Percentiles rank a stretch among this genome's conserved stretches.
phyloP scores from a whole-genome alignment of 2,888 invertebrate species.

The Brenthis daphne region DNA sequence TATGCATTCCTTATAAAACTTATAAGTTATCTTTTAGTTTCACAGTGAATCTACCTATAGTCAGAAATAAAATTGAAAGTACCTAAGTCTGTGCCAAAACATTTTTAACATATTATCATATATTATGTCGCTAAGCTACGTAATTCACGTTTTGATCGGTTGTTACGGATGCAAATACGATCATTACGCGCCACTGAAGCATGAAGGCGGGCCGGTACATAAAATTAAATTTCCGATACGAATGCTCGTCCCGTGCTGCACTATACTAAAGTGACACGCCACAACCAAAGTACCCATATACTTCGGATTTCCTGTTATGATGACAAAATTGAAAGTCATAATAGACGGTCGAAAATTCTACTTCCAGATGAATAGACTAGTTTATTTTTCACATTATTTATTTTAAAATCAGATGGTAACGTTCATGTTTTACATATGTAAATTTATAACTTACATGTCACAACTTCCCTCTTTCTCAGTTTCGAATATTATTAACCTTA shows the following conservation, averaged over 20 bases:
- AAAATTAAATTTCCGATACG: constrained; percentile 21
- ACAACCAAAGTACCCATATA: background rate
- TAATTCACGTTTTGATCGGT: constrained; percentile 14
- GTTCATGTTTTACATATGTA: too few species aligned
- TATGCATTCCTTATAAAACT: too few species aligned
- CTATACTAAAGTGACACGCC: background rate
- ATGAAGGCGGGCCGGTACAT: constrained; percentile 18
- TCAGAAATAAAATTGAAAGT: too few species aligned
- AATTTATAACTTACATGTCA: too few species aligned
- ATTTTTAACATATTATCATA: background rate
- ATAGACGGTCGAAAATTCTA: too few species aligned
- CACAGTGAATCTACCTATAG: too few species aligned
- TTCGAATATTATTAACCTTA: background rate
- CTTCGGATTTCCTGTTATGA: constrained; percentile 3
- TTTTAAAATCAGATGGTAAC: too few species aligned
- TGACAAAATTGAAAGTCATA: background rate
- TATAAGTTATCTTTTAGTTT: too few species aligned
- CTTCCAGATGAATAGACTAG: too few species aligned
- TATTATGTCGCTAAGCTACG: constrained; percentile 1
- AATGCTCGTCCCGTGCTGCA: background rate
- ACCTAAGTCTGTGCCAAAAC: too few species aligned
- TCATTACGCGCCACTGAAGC: constrained; percentile 30
- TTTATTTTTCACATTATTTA: too few species aligned
- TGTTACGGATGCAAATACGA: constrained; percentile 29
- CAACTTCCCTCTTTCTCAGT: too few species aligned